These are phyloP conservation scores for Athalia cordata DNA, from an alignment of 2,888 invertebrate species.

Conservation along the genomic window DNA sequence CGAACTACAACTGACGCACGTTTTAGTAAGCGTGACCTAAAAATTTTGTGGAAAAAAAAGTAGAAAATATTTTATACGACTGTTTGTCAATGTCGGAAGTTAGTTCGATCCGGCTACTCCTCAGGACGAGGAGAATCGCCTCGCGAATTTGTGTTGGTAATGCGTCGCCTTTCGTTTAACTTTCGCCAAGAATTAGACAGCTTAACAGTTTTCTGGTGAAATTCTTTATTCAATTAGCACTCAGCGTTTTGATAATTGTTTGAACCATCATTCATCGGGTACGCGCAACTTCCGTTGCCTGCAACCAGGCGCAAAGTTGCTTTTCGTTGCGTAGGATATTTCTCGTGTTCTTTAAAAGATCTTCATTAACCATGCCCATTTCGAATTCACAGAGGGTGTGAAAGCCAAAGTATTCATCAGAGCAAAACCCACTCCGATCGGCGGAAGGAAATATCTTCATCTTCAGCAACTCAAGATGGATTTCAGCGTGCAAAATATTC, in stretches of 20 bases:
- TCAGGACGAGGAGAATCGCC: too few relatives aligned
- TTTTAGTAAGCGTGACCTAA: too few relatives aligned
- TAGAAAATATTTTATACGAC: too few relatives aligned
- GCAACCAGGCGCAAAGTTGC: too few relatives aligned
- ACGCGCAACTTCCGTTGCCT: too few relatives aligned
- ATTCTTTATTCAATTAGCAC: constrained; percentile 18
- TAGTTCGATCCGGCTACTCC: too few relatives aligned
- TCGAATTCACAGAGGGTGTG: constrained; percentile 81
- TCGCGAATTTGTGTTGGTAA: background rate
- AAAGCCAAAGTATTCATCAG: constrained; percentile 90
- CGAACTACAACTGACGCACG: too few relatives aligned
- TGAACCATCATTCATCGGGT: too few relatives aligned
- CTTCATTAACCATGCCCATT: background rate
- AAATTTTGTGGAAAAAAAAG: too few relatives aligned
- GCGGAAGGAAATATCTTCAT: constrained; percentile 81
- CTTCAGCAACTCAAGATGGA: constrained; percentile 89
- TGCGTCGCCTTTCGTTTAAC: background rate
- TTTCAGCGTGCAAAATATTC: constrained; percentile 87
- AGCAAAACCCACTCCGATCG: constrained; percentile 79
- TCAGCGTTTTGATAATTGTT: background rate
- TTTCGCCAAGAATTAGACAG: constrained; percentile 13
- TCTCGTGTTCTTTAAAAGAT: background rate
- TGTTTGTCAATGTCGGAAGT: too few relatives aligned
- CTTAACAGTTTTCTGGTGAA: constrained; percentile 20
- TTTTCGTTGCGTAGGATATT: too few relatives aligned